These are phyloP conservation scores for Phthorimaea operculella DNA, from an alignment of 1,140 invertebrate genomes.

Conservation along the genomic window DNA sequence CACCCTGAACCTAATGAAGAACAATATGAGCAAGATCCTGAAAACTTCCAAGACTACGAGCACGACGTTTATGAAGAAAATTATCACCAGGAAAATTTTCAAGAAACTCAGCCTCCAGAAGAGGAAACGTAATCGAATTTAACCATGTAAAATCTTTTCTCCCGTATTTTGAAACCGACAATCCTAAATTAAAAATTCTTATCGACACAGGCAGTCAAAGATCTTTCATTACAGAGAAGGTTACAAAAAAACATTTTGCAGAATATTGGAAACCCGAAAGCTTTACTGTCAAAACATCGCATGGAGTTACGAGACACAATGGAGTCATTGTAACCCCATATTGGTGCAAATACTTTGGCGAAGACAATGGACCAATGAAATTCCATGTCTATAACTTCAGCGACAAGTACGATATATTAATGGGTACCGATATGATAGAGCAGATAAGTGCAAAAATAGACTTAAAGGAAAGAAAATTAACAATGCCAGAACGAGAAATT, in stretches of 20 bases:
- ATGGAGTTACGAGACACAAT: constrained; percentile 5
- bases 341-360: constrained; percentile 9
- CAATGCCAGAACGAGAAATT: too few relatives aligned
- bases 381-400: too few relatives aligned
- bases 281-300: constrained; percentile 12
- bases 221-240: too few relatives aligned
- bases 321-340: constrained; percentile 8
- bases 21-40: background rate
- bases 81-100: too few relatives aligned
- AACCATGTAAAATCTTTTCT: constrained; percentile 19
- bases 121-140: constrained; percentile 14
- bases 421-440: too few relatives aligned
- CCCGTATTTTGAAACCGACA: too few relatives aligned
- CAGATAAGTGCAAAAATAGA: too few relatives aligned
- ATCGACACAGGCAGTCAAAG: too few relatives aligned
- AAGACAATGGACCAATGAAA: background rate
- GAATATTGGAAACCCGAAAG: constrained; percentile 11
- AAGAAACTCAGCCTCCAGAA: background rate
- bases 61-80: background rate
- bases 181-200: too few relatives aligned
- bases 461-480: too few relatives aligned
- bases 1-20: background rate
- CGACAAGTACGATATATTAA: too few relatives aligned
- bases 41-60: background rate
- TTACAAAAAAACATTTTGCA: constrained; percentile 10